phyloP scores from a whole-genome alignment of 2,797 vertebrate genomes.

The Periparus ater region DNA sequence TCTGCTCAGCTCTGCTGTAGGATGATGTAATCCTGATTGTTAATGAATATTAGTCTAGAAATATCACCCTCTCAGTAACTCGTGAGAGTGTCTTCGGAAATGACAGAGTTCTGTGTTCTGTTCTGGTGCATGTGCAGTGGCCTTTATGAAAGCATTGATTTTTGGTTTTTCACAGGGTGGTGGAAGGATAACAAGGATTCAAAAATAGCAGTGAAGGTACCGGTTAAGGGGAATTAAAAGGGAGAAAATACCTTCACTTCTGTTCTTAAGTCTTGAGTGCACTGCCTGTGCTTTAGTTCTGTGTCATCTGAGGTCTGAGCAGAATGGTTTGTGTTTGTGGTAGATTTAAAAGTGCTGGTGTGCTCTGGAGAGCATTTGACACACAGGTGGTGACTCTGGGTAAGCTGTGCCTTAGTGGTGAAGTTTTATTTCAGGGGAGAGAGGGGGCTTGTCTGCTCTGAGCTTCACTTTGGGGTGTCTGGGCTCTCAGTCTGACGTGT shows the following conservation, averaged over 20 bases:
- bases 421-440: background rate
- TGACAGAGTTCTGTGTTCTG: background rate
- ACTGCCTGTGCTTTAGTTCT: background rate
- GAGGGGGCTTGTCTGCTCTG: background rate
- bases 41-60: conserved; percentile 43
- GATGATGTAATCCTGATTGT: conserved; percentile 18
- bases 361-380: background rate
- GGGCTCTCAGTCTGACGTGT: background rate
- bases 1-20: conserved; percentile 32
- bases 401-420: background rate
- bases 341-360: background rate
- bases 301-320: background rate
- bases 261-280: background rate
- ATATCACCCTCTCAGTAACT: conserved; percentile 5
- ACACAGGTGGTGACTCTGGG: background rate
- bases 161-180: background rate
- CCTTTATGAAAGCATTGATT: background rate
- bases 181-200: background rate
- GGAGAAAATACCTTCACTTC: background rate
- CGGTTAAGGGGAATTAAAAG: background rate
- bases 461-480: background rate
- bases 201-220: background rate
- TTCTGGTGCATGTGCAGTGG: background rate
- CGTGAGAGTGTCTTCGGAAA: background rate
- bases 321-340: background rate